phyloP scores from a whole-genome alignment of 2,113 vertebrate genomes.

The Pelvicachromis taeniatus region DNA sequence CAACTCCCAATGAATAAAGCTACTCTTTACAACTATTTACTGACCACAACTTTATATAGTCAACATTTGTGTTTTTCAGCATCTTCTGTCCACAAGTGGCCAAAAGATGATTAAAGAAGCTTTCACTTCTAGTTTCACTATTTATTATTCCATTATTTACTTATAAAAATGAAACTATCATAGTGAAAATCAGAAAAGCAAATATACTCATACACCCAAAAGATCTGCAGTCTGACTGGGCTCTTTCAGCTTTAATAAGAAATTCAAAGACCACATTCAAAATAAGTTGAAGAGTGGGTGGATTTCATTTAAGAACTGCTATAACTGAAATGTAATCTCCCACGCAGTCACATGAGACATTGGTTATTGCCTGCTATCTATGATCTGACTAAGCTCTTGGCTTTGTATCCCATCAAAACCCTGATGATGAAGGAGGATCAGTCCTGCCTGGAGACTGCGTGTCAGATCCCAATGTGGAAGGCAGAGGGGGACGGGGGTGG shows the following conservation, averaged over 20 bases:
- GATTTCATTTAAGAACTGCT: background rate
- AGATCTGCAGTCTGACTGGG: background rate
- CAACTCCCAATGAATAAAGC: background rate
- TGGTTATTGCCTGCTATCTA: constrained; percentile 13
- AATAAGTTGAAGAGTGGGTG: background rate
- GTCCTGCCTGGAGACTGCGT: constrained; percentile 33
- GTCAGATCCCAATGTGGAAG: constrained; percentile 37
- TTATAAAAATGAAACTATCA: background rate
- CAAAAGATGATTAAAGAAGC: background rate
- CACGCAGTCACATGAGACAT: constrained; percentile 10
- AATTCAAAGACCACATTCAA: background rate
- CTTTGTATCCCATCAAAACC: constrained; percentile 8
- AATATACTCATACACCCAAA: background rate
- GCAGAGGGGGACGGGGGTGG: background rate
- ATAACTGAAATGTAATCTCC: background rate
- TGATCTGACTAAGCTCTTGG: constrained; percentile 32
- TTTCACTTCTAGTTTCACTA: background rate
- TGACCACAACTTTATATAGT: background rate
- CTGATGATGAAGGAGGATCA: constrained; percentile 8
- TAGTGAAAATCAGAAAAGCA: background rate
- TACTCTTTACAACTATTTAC: background rate
- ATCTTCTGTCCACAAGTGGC: background rate
- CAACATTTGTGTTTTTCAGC: background rate
- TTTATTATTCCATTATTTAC: background rate
- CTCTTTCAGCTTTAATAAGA: background rate